phyloP scores from a whole-genome alignment of 92 coral and sea anemone genomes.

The Actinostola sp. region DNA sequence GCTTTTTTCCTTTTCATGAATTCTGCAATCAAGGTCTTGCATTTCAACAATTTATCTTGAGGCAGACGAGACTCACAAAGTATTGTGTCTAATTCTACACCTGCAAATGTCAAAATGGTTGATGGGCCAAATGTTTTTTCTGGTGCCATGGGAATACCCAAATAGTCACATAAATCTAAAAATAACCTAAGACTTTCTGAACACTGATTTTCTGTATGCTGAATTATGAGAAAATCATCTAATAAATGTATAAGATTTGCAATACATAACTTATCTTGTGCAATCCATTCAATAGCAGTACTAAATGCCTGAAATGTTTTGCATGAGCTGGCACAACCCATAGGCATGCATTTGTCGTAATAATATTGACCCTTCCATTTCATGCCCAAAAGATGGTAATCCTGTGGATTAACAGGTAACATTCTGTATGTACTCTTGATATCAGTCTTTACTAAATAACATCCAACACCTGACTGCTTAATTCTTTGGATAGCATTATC shows the following conservation, averaged over 20 bases:
- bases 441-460: constrained; percentile 41
- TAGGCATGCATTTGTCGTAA: constrained; percentile 24
- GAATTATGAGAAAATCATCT: constrained; percentile 42
- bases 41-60: constrained; percentile 36
- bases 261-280: not conserved
- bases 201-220: constrained; percentile 21
- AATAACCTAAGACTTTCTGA: constrained; percentile 6
- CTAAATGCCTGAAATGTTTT: constrained; percentile 28
- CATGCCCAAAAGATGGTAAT: constrained; percentile 27
- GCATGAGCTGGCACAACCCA: constrained; percentile 31
- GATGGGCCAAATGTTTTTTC: too few relatives aligned
- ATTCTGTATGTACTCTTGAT: constrained; percentile 36
- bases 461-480: constrained; percentile 24
- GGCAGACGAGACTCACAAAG: too few relatives aligned
- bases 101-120: constrained; percentile 43
- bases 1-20: constrained; percentile 45
- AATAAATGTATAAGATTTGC: constrained; percentile 15
- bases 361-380: constrained; percentile 22
- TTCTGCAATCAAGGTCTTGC: constrained; percentile 23
- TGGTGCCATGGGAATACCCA: constrained; percentile 60
- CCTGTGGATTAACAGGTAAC: constrained; percentile 7
- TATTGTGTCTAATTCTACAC: constrained; percentile 51
- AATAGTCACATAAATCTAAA: constrained; percentile 33
- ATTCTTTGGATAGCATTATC: constrained; percentile 28
- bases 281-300: constrained; percentile 36